phyloP scores from a whole-genome alignment of 2,888 invertebrate species.

The Pristionchus exspectatus region DNA sequence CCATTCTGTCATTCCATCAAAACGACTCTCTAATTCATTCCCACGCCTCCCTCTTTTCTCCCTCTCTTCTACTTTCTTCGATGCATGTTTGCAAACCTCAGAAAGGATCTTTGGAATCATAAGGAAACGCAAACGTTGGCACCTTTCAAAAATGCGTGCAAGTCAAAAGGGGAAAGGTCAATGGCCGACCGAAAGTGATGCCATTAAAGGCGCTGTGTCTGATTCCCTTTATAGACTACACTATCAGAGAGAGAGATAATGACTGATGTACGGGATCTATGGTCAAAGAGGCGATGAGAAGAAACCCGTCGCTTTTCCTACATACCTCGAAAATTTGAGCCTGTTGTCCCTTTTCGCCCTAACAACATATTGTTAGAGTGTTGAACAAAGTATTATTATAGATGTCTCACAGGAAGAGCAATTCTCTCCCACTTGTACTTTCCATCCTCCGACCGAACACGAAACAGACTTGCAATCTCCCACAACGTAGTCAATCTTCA shows the following conservation, averaged over 20 bases:
- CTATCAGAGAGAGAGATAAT: neutral
- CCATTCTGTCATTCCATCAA: constrained; percentile 24
- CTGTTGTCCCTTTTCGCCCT: too few relatives aligned
- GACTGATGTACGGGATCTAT: too few relatives aligned
- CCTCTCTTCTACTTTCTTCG: neutral
- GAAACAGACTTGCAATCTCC: constrained; percentile 69
- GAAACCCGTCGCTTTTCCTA: too few relatives aligned
- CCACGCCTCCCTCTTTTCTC: neutral
- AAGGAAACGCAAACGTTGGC: constrained; percentile 4
- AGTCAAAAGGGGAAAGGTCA: neutral
- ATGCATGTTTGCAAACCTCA: neutral
- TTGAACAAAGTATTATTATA: too few relatives aligned
- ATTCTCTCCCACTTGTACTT: constrained; percentile 64
- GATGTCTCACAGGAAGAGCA: constrained; percentile 65
- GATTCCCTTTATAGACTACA: neutral
- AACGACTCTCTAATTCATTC: constrained; percentile 21
- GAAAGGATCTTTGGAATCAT: constrained; percentile 17
- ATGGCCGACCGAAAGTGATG: neutral
- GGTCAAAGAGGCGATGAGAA: too few relatives aligned
- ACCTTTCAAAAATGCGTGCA: neutral
- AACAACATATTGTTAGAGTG: too few relatives aligned
- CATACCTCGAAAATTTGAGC: too few relatives aligned
- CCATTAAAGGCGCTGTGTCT: neutral
- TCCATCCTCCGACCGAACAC: constrained; percentile 64
- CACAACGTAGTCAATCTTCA: constrained; percentile 67